A percentile compares a stretch with the other conserved stretches of the same genome.
phyloP scores from a whole-genome alignment of 2,113 vertebrate species.

The Sylvilagus bachmani region DNA sequence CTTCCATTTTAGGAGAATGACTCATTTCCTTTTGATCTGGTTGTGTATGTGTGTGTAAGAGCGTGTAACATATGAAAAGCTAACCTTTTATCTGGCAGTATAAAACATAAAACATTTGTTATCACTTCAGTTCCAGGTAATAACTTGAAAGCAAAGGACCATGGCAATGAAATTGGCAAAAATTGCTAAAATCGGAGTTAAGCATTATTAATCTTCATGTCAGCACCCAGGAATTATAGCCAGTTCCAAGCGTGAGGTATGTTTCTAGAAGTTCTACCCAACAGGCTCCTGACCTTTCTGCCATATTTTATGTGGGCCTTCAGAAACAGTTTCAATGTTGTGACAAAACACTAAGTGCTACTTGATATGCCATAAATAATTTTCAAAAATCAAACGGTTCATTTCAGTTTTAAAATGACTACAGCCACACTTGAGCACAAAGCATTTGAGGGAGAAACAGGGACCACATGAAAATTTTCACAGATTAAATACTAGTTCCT shows the following conservation, averaged over 20 bases:
- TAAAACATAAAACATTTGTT: conserved; percentile 84
- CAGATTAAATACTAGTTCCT: conserved; percentile 74
- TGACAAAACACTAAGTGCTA: conserved; percentile 72
- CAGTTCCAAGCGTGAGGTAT: conserved; percentile 79
- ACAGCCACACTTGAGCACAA: conserved; percentile 14
- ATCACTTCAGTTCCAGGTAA: conserved; percentile 78
- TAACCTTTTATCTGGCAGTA: conserved; percentile 75
- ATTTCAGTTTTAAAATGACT: conserved; percentile 64
- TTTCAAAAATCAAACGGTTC: conserved; percentile 67
- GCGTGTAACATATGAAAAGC: conserved; percentile 62
- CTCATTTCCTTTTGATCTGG: conserved; percentile 42
- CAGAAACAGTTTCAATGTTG: conserved; percentile 61
- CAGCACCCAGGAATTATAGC: conserved; percentile 82
- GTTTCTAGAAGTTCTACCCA: conserved; percentile 74
- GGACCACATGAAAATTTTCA: conserved; percentile 62
- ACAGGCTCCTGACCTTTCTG: conserved; percentile 44
- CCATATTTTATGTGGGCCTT: conserved; percentile 59
- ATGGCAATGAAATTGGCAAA: conserved; percentile 80
- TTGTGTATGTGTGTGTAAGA: conserved; percentile 46
- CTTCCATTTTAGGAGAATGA: conserved; percentile 62
- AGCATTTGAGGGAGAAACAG: conserved; percentile 60
- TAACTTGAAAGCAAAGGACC: conserved; percentile 77
- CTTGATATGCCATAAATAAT: conserved; percentile 73
- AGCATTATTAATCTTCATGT: conserved; percentile 86
- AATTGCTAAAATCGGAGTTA: conserved; percentile 80